Percentiles rank a stretch among this genome's conserved stretches.
Conservation (phyloP, 1,140 invertebrate species). For the Lamellibrachia luymesi region DNA sequence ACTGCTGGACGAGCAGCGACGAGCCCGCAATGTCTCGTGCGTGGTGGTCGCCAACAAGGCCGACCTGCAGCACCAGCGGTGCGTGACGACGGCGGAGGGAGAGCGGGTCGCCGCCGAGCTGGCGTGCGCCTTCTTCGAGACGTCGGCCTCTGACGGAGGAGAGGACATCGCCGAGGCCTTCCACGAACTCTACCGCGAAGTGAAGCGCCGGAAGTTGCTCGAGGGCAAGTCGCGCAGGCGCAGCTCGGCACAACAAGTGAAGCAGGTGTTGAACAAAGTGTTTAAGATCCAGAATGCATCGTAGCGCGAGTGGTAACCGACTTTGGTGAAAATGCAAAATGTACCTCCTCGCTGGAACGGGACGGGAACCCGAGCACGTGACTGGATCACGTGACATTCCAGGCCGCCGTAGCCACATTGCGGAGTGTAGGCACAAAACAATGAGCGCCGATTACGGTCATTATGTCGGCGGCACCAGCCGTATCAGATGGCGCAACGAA, state of each 20-base stretch:
- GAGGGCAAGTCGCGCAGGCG: constrained; percentile 47
- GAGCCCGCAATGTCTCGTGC: neutral
- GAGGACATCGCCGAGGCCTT: constrained; percentile 33
- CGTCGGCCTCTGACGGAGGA: constrained; percentile 34
- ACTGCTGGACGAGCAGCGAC: constrained; percentile 1
- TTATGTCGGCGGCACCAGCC: neutral
- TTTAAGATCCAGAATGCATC: constrained; percentile 32
- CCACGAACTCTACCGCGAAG: constrained; percentile 40
- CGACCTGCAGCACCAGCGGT: constrained; percentile 14
- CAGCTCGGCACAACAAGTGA: constrained; percentile 54
- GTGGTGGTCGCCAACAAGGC: constrained; percentile 29
- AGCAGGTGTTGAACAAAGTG: constrained; percentile 49
- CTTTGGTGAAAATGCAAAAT: neutral
- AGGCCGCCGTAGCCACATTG: neutral
- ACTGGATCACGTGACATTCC: neutral
- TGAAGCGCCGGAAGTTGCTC: constrained; percentile 48
- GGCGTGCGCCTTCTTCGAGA: constrained; percentile 32
- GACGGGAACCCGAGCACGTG: neutral
- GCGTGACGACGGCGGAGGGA: constrained; percentile 28
- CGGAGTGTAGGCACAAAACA: neutral
- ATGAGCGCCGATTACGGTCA: neutral
- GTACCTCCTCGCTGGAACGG: neutral
- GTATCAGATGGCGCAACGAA: neutral
- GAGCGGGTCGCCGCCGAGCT: constrained; percentile 28
- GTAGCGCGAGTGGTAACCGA: neutral